These are phyloP conservation scores for Acromyrmex heyeri DNA, from an alignment of 1,140 invertebrate species.

Conservation along the genomic window DNA sequence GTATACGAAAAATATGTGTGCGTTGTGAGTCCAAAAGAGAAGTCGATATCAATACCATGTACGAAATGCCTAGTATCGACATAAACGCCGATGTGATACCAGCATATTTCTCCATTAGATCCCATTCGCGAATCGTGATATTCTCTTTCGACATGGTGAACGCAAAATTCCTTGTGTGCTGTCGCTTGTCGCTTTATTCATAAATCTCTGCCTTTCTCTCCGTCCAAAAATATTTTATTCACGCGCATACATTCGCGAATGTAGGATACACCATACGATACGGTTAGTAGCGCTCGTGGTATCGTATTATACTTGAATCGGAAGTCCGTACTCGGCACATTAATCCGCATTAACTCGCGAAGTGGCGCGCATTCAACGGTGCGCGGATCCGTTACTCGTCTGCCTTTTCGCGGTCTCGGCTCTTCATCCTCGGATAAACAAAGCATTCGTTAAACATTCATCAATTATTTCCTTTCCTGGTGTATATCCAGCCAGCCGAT, in stretches of 20 bases:
- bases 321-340: neutral
- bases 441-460: constrained; percentile 37
- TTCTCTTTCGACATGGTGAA: neutral
- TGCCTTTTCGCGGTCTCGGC: neutral
- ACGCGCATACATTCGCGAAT: neutral
- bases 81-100: neutral
- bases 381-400: neutral
- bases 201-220: neutral
- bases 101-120: neutral
- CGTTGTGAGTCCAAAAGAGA: constrained; percentile 28
- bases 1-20: constrained; percentile 42
- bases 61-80: constrained; percentile 38
- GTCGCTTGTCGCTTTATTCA: constrained; percentile 4
- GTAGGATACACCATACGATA: neutral
- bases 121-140: constrained; percentile 1
- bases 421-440: constrained; percentile 30
- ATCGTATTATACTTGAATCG: neutral
- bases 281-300: neutral
- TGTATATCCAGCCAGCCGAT: neutral
- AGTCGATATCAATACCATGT: constrained; percentile 50
- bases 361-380: constrained; percentile 4
- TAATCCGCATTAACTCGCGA: constrained; percentile 32
- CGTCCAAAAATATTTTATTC: constrained; percentile 33
- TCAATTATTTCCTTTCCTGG: constrained; percentile 14
- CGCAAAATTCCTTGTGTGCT: too few species aligned